Base-by-base conservation (phyloP, 2,113 vertebrate genomes). In the Lipophrys pholis region DNA sequence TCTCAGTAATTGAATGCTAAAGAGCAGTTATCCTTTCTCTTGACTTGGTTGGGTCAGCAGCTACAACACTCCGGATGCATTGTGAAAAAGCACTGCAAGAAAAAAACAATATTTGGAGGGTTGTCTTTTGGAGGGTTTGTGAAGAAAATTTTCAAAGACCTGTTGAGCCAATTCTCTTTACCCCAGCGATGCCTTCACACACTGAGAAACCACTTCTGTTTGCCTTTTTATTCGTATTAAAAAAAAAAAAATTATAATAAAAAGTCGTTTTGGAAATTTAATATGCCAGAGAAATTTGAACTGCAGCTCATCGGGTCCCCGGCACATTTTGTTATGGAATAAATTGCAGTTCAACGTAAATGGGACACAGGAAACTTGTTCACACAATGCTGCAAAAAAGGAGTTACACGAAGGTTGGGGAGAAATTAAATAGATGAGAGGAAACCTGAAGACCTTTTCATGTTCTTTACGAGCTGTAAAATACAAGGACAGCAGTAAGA, bases 1-100 rank as follows among this genome's bases (percentile, higher is more conserved):
- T 66, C 76, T 88, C 69, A 91, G 88, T 89, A 79, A 81, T 88
- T 79, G 80, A 88, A 81, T 5, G 16, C 56, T 38, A 1, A 64
- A 74, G 64, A 74, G 64, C 39, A 17, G 46, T 59, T 79, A 83
- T 88, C 70, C 67, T 70, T 40, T 79, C 39, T 39, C 54, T 17
- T 5, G 39, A 46, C 66, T 59, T 16, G 61, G 69, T 53, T 41
- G 36, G 64, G 80, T 78, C 73, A 59, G 11, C 15, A 39, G 79
- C 50, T 15, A 55, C 53, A 67, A 30, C 9, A 55, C 57, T 43
- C 46, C 38, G 43, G 45, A 39, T 12, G 2, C 4, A 9, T 17
- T 58, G 21, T n/a, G 42, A 73, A 62, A 65, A 73, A 30, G 14
- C 55, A 40, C 17, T 21, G 8, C 41, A n/a, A 21, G 15, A 14